Conservation (phyloP, 2,888 invertebrate genomes). For the Anoncus sp. region DNA sequence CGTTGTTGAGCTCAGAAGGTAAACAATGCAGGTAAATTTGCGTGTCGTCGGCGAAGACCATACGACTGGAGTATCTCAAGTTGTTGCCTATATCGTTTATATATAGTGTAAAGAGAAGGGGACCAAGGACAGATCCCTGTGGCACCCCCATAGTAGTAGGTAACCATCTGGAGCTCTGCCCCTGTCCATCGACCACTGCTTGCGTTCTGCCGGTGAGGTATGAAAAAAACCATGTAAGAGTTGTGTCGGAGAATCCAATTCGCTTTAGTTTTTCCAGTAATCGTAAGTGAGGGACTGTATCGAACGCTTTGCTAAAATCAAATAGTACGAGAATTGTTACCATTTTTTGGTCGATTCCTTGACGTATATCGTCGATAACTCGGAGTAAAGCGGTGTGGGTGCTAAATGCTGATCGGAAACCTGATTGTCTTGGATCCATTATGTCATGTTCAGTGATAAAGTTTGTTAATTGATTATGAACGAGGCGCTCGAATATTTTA, state of each 20-base stretch:
- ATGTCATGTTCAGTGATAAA: no score
- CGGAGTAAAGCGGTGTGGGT: no score
- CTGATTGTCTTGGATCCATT: no score
- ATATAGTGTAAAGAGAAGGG: neutral
- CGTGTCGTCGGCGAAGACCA: constrained; percentile 40
- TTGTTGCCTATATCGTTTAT: neutral
- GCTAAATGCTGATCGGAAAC: no score
- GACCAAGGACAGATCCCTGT: constrained; percentile 20
- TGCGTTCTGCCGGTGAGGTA: constrained; percentile 4
- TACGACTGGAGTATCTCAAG: neutral
- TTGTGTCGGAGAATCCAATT: neutral
- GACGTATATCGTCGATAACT: no score
- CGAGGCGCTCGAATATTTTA: no score
- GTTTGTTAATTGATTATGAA: no score
- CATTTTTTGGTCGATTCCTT: no score
- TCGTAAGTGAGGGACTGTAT: no score
- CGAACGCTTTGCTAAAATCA: no score
- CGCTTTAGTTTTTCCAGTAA: neutral
- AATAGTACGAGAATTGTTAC: no score
- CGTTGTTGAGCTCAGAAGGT: neutral
- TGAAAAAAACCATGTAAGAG: neutral
- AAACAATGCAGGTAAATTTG: constrained; percentile 23
- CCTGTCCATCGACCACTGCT: neutral
- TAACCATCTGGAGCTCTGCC: neutral
- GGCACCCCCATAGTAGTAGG: neutral